phyloP scores from a whole-genome alignment of 2,113 vertebrate genomes.

The Spheniscus mendiculus region DNA sequence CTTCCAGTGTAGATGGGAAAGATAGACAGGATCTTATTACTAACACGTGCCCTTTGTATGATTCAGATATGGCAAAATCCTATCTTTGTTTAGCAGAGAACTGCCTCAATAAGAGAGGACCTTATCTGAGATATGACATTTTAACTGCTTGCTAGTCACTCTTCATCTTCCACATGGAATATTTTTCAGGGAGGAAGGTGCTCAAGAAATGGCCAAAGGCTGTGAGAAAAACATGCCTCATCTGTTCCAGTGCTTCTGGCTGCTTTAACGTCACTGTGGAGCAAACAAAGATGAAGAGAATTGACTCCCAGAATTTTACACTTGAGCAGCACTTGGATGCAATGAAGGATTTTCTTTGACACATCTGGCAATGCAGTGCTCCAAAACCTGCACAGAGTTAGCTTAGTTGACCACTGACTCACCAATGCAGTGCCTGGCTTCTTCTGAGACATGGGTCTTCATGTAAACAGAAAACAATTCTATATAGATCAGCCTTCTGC shows the following conservation, averaged over 20 bases:
- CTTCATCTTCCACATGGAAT: neutral
- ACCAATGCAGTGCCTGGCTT: neutral
- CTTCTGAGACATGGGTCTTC: neutral
- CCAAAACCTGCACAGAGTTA: neutral
- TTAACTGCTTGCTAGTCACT: neutral
- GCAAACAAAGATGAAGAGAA: neutral
- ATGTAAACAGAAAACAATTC: neutral
- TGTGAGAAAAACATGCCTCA: neutral
- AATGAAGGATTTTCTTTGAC: neutral
- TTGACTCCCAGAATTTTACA: neutral
- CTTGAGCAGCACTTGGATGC: neutral
- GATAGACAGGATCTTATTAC: neutral
- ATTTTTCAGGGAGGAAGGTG: neutral
- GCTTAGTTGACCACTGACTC: neutral
- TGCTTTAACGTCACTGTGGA: neutral
- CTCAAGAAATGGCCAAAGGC: neutral
- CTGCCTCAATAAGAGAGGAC: neutral
- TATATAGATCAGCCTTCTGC: neutral
- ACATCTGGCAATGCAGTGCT: accelerated
- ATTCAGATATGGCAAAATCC: neutral
- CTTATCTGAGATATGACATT: neutral
- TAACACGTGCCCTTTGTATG: neutral
- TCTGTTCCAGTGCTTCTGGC: neutral
- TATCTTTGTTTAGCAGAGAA: neutral
- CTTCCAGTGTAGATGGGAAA: neutral